Conservation (phyloP, 2,113 vertebrate species). For the Lichenostomus cassidix region DNA sequence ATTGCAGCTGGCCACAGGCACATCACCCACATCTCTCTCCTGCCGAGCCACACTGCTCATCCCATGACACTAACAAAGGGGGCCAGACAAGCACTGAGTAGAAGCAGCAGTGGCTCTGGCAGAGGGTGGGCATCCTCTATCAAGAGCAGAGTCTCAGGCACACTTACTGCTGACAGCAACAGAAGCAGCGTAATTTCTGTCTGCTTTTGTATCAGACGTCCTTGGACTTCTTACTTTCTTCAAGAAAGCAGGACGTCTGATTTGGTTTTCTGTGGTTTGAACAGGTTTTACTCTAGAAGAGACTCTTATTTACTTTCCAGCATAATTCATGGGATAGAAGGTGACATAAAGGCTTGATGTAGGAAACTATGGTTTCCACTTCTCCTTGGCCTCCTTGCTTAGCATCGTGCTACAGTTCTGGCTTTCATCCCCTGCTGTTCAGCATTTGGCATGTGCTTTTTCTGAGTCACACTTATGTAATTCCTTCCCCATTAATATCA, state of each 20-base stretch:
- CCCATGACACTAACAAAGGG: neutral
- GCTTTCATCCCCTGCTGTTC: neutral
- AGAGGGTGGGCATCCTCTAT: neutral
- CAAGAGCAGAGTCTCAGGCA: neutral
- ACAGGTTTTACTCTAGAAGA: neutral
- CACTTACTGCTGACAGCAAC: neutral
- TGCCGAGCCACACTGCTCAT: neutral
- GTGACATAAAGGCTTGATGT: neutral
- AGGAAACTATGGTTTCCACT: neutral
- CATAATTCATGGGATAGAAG: neutral
- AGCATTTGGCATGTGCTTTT: neutral
- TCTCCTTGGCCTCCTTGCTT: neutral
- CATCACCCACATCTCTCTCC: neutral
- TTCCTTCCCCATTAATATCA: neutral
- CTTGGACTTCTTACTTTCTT: neutral
- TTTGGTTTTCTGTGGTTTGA: neutral
- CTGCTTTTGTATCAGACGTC: neutral
- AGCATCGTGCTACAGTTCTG: neutral
- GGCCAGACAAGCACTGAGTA: fast-evolving
- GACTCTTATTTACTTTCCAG: neutral
- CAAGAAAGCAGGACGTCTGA: neutral
- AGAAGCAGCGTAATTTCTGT: neutral
- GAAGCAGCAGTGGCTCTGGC: neutral
- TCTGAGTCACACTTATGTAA: neutral
- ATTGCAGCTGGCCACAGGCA: neutral